These are phyloP conservation scores for Dusona sp. DNA, from an alignment of 2,888 invertebrate genomes.

Conservation along the genomic window DNA sequence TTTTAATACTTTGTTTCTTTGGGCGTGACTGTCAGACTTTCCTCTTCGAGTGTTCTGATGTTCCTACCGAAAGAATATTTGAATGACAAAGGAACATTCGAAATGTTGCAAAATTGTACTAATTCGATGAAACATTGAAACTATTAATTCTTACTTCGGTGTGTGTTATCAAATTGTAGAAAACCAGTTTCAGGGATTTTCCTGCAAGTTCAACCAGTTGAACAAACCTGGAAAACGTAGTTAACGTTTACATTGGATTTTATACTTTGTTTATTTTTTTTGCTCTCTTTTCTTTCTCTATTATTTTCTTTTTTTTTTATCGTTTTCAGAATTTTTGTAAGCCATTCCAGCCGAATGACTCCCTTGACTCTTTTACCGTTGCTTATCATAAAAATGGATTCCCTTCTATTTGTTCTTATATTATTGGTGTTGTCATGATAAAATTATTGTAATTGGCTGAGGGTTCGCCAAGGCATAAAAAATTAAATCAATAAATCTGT, in stretches of 20 bases:
- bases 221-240: slow-evolving; percentile 73
- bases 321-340: too few species aligned
- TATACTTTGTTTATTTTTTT: background rate
- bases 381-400: background rate
- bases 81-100: background rate
- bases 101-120: background rate
- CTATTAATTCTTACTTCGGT: slow-evolving; percentile 84
- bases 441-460: background rate
- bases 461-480: background rate
- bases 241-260: background rate
- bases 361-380: too few species aligned
- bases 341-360: too few species aligned
- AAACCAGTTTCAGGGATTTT: slow-evolving; percentile 86
- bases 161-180: slow-evolving; percentile 87
- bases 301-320: background rate
- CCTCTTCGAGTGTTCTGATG: slow-evolving; percentile 80
- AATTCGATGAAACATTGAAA: background rate
- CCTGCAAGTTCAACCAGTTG: slow-evolving; percentile 86
- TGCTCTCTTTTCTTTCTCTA: slow-evolving; percentile 68
- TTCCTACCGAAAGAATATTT: slow-evolving; percentile 67
- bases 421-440: background rate
- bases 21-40: slow-evolving; percentile 83
- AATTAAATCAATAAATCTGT: background rate
- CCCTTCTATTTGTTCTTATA: background rate
- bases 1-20: slow-evolving; percentile 86